Base-by-base conservation (phyloP, 2,797 vertebrate genomes). In the Helicolenus hilgendorfi region DNA sequence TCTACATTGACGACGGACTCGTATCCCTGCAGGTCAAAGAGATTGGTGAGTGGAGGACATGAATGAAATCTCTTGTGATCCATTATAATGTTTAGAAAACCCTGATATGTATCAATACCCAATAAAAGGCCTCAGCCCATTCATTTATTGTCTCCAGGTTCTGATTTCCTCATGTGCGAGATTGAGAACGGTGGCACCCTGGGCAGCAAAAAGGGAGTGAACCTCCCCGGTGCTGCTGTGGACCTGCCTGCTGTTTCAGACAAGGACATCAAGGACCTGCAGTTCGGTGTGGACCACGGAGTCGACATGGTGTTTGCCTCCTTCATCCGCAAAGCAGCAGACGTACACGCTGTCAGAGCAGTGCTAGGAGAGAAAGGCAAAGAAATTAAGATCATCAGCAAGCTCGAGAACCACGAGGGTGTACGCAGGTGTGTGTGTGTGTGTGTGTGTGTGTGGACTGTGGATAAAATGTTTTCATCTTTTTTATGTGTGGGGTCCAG, bases 271-370 rank as follows among this genome's bases (percentile, higher is more conserved):
- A 70, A 98, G 88, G 99, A 99, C 83, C 97, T 99, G 27, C 97
- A 97, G 91, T 99, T 99, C 0, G 99, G 99, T 0, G 97, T 99
- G 56, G 96, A 96, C 55, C 98, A 99, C 88, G 98, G 98, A 0
- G 99, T 99, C 1, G 99, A 99, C 93, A 99, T 99, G 98, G 98
- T 99, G 72, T 99, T 99, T 2, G 99, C 99, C 1, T 99, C 99
- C 65, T 99, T 99, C 95, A 99, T 99, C 94, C 98, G 98, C 80
- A 99, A 99, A 92, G 99, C 98, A 0, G 83, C 96, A 0, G 99
- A 99, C 1, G 99, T 99, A n/a, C 98, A 99, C 0, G 99, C 97
- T 0, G 99, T 99, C 79, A 96, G 99, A 76, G 96, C 98, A 49
- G 97, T 99, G 89, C 96, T 99, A 29, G 99, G 99, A 10, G 98